These are phyloP conservation scores for Manduca sexta DNA, from an alignment of 1,140 invertebrate genomes.

Conservation along the genomic window DNA sequence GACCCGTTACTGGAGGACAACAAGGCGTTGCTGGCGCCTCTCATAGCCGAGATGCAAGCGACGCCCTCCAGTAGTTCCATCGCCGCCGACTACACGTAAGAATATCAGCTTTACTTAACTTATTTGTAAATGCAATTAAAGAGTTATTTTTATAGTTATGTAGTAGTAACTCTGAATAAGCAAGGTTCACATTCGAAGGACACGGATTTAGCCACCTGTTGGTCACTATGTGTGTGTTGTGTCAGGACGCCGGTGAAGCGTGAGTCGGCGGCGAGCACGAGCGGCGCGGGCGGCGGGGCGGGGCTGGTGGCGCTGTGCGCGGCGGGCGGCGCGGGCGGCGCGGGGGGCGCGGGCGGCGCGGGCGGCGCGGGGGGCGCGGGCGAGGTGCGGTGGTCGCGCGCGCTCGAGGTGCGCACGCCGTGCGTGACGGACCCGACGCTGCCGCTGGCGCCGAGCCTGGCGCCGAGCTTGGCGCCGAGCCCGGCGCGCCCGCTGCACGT, in stretches of 20 bases:
- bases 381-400: constrained; percentile 33
- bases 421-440: constrained; percentile 64
- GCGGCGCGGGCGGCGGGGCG: constrained; percentile 38
- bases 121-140: too few relatives aligned
- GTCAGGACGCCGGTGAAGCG: constrained; percentile 54
- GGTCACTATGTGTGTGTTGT: neutral
- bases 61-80: constrained; percentile 46
- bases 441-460: constrained; percentile 31
- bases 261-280: too few relatives aligned
- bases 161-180: too few relatives aligned
- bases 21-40: constrained; percentile 60
- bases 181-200: too few relatives aligned
- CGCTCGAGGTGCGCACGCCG: constrained; percentile 57
- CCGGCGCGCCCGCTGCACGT: constrained; percentile 36
- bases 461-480: constrained; percentile 30
- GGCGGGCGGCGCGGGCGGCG: constrained; percentile 42
- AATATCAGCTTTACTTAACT: constrained; percentile 6
- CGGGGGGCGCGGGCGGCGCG: constrained; percentile 28
- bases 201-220: too few relatives aligned
- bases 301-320: constrained; percentile 62
- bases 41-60: constrained; percentile 60
- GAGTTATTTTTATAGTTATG: too few relatives aligned
- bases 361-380: constrained; percentile 7
- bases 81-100: constrained; percentile 55
- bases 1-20: constrained; percentile 65